Conservation (phyloP, 2,797 vertebrate species). For the Champsocephalus gunnari region DNA sequence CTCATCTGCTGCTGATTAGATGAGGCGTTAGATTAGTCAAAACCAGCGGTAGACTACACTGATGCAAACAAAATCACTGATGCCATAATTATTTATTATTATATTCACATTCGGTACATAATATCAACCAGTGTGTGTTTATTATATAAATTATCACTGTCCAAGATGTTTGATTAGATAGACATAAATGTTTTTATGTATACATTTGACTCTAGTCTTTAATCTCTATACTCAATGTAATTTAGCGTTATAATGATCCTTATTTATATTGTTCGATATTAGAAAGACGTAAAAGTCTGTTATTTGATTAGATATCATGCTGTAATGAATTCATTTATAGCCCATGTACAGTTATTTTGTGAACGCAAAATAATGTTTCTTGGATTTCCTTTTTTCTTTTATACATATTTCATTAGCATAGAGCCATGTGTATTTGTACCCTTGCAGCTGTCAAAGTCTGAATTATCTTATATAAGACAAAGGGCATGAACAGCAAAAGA, state of each 20-base stretch:
- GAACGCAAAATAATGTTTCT: neutral
- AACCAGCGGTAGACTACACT: constrained; percentile 9
- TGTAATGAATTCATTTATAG: neutral
- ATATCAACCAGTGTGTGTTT: neutral
- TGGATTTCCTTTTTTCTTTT: neutral
- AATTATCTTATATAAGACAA: constrained; percentile 20
- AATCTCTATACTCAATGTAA: neutral
- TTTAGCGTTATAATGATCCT: too few species aligned
- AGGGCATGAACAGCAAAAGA: neutral
- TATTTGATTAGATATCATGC: neutral
- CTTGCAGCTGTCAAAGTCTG: neutral
- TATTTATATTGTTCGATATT: too few species aligned
- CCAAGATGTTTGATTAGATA: too few species aligned
- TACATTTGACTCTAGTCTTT: too few species aligned
- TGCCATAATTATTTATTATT: constrained; percentile 2
- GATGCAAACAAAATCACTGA: constrained; percentile 15
- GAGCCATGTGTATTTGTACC: neutral
- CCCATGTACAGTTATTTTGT: neutral
- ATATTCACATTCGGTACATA: neutral
- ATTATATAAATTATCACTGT: neutral
- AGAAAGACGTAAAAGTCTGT: neutral
- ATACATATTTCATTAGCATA: neutral
- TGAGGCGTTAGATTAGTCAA: constrained; percentile 37
- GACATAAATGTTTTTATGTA: too few species aligned
- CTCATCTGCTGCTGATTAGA: constrained; percentile 53